Evolutionary conservation across 2,888 invertebrate genomes (phyloP), one percentile per base, ranked within the genome.

Genomic region (Leptinotarsa peninsularis): DNA sequence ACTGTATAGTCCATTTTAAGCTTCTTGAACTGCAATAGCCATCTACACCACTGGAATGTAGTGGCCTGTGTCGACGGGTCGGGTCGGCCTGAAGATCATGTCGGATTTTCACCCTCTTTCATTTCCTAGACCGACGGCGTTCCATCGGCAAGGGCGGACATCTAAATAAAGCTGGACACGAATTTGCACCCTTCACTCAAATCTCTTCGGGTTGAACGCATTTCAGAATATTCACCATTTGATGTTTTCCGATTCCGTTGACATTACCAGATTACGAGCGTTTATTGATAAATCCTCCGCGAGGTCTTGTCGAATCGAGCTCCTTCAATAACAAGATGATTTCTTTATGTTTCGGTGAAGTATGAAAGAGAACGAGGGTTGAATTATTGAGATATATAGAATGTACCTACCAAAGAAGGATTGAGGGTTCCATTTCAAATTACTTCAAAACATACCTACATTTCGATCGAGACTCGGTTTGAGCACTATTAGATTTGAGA

Each of bases 31-130:
- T 1, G 4, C 10, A 33, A 5, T 17, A 78, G 75, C 80, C 76
- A 81, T 78, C 82, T 81, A 81, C 82, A 77, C 79, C 80, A 82
- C 82, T 81, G 82, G 80, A 77, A 78, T 79, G 81, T 82, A 81
- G 78, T 82, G 76, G 80, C 76, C 78, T 81, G 82, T 83, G 83
- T 83, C 83, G 81, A 80, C 83, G 82, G 84, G 80, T 82, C 81
- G 76, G 81, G 80, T 71, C 70, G 63, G 50, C 58, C 60, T 67
- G 52, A 80, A 85, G 84, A 85, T 85, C 85, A 84, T 84, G 85
- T 83, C 81, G 84, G 85, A 85, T 85, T 86, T 84, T 82, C 82
- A 84, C 85, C 84, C 85, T 83, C 85, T 85, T 85, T 85, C 82
- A 84, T 84, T 84, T 84, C 81, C 82, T 82, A 83, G 80, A 80